A percentile compares a stretch with the other conserved stretches of the same genome.
Evolutionary conservation across 2,888 invertebrate genomes (phyloP).

Genomic region (Punctoribates punctum): DNA sequence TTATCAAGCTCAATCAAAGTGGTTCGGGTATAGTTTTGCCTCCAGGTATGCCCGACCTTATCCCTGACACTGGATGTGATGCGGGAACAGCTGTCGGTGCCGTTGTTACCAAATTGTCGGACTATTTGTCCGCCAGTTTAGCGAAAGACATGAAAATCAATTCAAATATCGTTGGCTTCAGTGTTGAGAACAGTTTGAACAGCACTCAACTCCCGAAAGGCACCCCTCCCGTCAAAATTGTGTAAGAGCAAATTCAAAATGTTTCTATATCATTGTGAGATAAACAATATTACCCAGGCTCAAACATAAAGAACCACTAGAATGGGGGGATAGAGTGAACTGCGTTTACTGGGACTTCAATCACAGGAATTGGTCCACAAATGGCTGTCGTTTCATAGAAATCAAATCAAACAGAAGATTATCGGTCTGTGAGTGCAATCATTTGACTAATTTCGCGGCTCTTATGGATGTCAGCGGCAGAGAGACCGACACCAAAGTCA

Average conservation of each 20-base stretch:
- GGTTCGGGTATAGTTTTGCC: neutral
- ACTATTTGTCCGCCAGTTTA: neutral
- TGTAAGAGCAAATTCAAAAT: slow-evolving; percentile 1
- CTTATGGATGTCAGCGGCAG: slow-evolving; percentile 48
- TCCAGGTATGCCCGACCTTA: neutral
- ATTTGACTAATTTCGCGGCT: slow-evolving; percentile 49
- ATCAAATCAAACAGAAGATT: slow-evolving; percentile 47
- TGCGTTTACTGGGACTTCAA: slow-evolving; percentile 42
- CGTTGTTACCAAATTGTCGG: slow-evolving; percentile 20
- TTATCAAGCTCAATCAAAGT: neutral
- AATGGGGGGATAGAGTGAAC: slow-evolving; percentile 18
- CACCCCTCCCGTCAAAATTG: neutral
- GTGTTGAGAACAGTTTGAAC: slow-evolving; percentile 6
- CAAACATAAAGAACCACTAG: neutral
- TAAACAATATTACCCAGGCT: no score
- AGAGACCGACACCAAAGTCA: slow-evolving; percentile 20
- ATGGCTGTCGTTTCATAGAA: slow-evolving; percentile 48
- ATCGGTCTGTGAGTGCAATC: slow-evolving; percentile 49
- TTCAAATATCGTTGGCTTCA: slow-evolving; percentile 40
- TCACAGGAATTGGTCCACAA: slow-evolving; percentile 40
- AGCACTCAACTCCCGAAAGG: neutral
- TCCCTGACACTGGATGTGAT: neutral
- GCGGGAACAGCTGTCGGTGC: slow-evolving; percentile 27
- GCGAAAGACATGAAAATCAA: slow-evolving; percentile 3
- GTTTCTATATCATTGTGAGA: no score